Percentiles rank a stretch among this genome's conserved stretches.
Evolutionary conservation across 2,888 invertebrate species (phyloP).

Genomic region (Rosalia funebris): DNA sequence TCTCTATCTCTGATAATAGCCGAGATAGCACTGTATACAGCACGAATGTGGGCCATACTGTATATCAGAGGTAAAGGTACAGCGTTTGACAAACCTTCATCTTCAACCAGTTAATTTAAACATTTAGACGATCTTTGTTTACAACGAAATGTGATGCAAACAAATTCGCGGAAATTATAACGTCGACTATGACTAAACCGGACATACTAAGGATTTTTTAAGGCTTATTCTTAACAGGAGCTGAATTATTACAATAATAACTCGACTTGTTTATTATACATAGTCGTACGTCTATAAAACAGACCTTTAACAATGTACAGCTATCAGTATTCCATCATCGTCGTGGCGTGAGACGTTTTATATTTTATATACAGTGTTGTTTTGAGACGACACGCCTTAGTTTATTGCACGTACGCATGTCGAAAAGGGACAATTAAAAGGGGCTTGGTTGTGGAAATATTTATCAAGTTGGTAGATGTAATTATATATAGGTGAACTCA

Average conservation of each 20-base stretch:
- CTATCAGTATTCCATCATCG: constrained; percentile 13
- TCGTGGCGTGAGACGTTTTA: not conserved
- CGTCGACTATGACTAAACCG: constrained; percentile 36
- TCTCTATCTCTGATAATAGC: no score
- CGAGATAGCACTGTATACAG: no score
- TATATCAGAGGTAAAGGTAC: no score
- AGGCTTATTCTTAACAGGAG: constrained; percentile 17
- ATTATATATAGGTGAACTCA: no score
- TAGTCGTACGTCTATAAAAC: constrained; percentile 1
- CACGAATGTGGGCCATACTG: no score
- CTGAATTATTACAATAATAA: not conserved
- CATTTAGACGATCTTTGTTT: no score
- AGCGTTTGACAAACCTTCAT: no score
- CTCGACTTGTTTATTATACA: constrained; percentile 6
- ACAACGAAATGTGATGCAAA: constrained; percentile 30
- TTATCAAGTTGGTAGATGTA: no score
- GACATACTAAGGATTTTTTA: constrained; percentile 36
- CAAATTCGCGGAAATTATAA: constrained; percentile 37
- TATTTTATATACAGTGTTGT: constrained; percentile 9
- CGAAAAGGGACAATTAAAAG: no score
- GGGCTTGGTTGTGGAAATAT: no score
- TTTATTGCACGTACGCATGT: constrained; percentile 16
- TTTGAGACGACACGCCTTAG: constrained; percentile 18
- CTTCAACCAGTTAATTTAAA: no score
- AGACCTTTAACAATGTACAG: not conserved